Evolutionary conservation across 2,113 vertebrate genomes (phyloP).

Genomic region (Cochlearius cochlearius): DNA sequence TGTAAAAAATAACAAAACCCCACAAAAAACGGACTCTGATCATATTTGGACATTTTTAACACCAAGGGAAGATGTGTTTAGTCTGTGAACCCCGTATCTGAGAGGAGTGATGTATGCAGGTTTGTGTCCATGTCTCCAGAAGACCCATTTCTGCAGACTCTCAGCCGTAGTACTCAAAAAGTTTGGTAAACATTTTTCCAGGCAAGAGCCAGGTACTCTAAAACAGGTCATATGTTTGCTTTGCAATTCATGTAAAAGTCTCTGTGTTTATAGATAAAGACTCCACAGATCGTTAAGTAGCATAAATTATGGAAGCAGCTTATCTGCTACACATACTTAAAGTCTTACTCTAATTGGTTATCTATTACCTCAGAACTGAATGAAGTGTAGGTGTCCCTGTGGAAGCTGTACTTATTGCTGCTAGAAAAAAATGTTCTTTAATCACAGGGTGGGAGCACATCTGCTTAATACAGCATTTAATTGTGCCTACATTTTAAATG

Average conservation of each 20-base stretch:
- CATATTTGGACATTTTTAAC: slow-evolving; percentile 52
- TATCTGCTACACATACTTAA: not conserved
- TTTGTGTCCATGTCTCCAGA: not conserved
- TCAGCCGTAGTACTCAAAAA: not conserved
- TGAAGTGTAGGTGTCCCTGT: not conserved
- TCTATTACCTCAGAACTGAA: not conserved
- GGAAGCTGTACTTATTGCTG: not conserved
- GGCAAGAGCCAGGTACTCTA: not conserved
- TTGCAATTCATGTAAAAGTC: slow-evolving; percentile 33
- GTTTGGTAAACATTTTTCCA: slow-evolving; percentile 56
- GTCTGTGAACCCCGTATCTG: slow-evolving; percentile 29
- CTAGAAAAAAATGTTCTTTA: not conserved
- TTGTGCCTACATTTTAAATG: not conserved
- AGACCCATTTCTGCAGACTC: not conserved
- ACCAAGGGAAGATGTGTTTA: slow-evolving; percentile 47
- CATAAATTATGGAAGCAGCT: slow-evolving; percentile 11
- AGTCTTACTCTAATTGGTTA: not conserved
- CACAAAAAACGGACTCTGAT: not conserved
- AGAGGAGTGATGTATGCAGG: not conserved
- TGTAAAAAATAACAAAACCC: not conserved
- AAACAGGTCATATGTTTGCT: not conserved
- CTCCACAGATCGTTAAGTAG: not conserved
- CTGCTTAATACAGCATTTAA: slow-evolving; percentile 12
- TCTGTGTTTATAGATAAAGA: slow-evolving; percentile 40
- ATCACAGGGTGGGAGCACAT: not conserved